Base-by-base conservation (phyloP, 2,113 vertebrate species). In the Neolamprologus hecqui region DNA sequence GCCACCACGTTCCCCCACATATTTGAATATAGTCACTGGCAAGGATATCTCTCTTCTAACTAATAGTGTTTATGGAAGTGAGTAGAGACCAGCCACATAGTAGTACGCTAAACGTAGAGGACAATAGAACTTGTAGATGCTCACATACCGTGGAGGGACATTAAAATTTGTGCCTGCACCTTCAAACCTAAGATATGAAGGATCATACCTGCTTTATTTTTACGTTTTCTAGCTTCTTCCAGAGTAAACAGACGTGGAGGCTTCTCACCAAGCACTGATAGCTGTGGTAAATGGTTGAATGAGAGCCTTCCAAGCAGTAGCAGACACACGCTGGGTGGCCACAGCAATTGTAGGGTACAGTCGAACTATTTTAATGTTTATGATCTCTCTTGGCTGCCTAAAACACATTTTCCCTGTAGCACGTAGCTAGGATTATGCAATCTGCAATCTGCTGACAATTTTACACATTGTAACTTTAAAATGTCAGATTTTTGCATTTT, bases 81-180 rank as follows among this genome's bases (percentile, higher is more conserved):
- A 40, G n/a, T 68, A 40, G 12, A 68, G 35, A 40, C 12, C 7
- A 6, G 10, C 35, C 35, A 40, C 19, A 40, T 9, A 65, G 60
- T 65, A 37, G 1, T 37, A 68, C 6, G 6, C 11, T 0, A 21
- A 40, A 40, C 11, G 1, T 12, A 37, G 35, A 68, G 35, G 35
- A 68, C 35, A 68, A 68, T 12, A 68, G 63, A 68, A 40, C n/a
- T 14, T 21, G 35, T 40, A 68, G 63, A 37, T 40, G n/a, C 11
- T 9, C 1, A 21, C 33, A 21, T 21, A 21, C 33, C 1, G 1
- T 13, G 19, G 35, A 68, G 35, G 63, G 63, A 68, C 11, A 2
- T 40, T 40, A 13, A 14, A 68, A 68, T 40, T 6, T 0, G 3
- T 40, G 35, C 35, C 33, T 40, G 19, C 35, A 4, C 11, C 33